Percentiles rank a stretch among this genome's conserved stretches.
Evolutionary conservation across 2,113 vertebrate genomes (phyloP).

Genomic region (Delphinus delphis): DNA sequence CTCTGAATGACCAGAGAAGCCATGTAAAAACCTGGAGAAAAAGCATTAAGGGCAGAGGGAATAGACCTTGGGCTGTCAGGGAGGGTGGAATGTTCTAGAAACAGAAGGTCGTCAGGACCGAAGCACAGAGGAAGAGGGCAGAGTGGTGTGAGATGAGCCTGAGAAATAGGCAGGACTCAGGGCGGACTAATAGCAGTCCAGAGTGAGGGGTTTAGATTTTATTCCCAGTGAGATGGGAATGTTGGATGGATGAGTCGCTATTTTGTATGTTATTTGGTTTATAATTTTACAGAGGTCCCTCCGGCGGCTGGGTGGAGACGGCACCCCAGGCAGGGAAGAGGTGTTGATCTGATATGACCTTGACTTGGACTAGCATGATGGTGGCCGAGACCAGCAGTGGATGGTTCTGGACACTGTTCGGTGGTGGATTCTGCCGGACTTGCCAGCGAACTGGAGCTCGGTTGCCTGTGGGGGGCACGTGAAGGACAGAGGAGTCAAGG

Average conservation of each 20-base stretch:
- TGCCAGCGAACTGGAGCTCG: not conserved
- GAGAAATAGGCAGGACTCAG: not conserved
- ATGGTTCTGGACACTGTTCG: rapidly evolving
- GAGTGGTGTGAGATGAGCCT: not conserved
- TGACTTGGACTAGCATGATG: no score
- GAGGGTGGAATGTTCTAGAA: not conserved
- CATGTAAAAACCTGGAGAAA: not conserved
- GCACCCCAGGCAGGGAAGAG: rapidly evolving
- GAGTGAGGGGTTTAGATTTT: not conserved
- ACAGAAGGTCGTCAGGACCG: not conserved
- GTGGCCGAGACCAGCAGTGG: not conserved
- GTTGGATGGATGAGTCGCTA: not conserved
- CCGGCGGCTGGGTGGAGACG: not conserved
- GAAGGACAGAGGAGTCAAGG: not conserved
- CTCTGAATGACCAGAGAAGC: not conserved
- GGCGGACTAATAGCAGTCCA: no score
- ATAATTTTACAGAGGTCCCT: not conserved
- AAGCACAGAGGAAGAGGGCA: not conserved
- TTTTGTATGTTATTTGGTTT: not conserved
- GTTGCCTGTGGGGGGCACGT: not conserved
- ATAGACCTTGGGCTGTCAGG: not conserved
- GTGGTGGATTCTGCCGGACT: not conserved
- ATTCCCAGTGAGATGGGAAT: not conserved
- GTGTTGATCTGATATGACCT: not conserved
- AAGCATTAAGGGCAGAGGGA: not conserved